Evolutionary conservation across 2,113 vertebrate genomes (phyloP).

Genomic region (Poeciliopsis retropinna): DNA sequence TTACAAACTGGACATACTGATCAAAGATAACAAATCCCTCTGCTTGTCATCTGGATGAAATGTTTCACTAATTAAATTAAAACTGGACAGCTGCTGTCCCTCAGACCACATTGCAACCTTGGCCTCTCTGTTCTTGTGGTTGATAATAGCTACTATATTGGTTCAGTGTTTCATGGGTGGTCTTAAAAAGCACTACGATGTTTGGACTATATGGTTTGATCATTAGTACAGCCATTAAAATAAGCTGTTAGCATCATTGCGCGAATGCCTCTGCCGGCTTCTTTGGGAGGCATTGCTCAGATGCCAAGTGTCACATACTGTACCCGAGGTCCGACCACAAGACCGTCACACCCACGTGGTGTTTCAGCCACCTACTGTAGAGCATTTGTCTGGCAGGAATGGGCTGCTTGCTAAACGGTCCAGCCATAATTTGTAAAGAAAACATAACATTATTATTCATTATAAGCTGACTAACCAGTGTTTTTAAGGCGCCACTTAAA

Average conservation of each 20-base stretch:
- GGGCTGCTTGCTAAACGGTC: conserved; percentile 39
- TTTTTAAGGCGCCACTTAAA: conserved; percentile 31
- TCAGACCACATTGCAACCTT: conserved; percentile 4
- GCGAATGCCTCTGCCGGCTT: conserved; percentile 52
- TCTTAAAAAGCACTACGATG: conserved; percentile 42
- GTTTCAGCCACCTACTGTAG: conserved; percentile 55
- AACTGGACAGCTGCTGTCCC: conserved; percentile 8
- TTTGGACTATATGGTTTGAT: conserved; percentile 17
- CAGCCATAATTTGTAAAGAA: conserved; percentile 49
- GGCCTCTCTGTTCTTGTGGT: conserved; percentile 8
- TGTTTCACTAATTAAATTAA: conserved; percentile 43
- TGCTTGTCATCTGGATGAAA: neutral
- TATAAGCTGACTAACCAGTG: conserved; percentile 26
- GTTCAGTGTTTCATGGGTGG: conserved; percentile 56
- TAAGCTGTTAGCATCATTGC: conserved; percentile 62
- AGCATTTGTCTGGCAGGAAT: conserved; percentile 32
- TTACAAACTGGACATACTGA: neutral
- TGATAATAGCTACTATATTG: conserved; percentile 17
- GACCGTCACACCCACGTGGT: conserved; percentile 65
- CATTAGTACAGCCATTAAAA: conserved; percentile 42
- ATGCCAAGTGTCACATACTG: conserved; percentile 69
- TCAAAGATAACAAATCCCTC: neutral
- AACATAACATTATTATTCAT: conserved; percentile 50
- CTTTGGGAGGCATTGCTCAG: conserved; percentile 56
- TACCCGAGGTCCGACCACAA: conserved; percentile 57